Evolutionary conservation across 2,113 vertebrate species (phyloP), one percentile per base, ranked within the genome.

Genomic region (Hiodon tergisus): DNA sequence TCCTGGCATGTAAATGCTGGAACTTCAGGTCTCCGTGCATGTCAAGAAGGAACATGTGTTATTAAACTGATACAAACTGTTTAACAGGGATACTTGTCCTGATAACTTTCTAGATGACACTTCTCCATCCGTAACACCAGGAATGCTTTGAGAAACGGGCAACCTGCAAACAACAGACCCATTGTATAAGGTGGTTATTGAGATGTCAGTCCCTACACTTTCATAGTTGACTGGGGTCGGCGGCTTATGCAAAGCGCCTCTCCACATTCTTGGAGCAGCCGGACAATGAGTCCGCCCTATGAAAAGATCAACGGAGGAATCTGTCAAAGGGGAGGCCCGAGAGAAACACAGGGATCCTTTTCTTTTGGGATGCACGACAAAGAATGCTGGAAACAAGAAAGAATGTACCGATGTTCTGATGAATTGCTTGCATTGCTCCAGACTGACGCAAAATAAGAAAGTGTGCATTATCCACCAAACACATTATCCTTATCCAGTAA

Each of bases 181-280:
- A 11, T 53, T 58, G 46, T 71, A 8, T 65, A 51, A 74, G 66
- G 10, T 31, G 59, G 50, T 62, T 52, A 31, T 62, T 46, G 58
- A 55, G 46, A 4, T 54, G 14, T 61, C 55, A 11, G 55, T 57
- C 7, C 31, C 17, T 11, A 50, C 14, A 47, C 8, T 3, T 53
- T 47, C 3, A 60, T 67, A 60, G 65, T 68, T 59, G 55, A 14
- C 1, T 31, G 48, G 66, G 48, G 17, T 3, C 55, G 51, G 57
- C 67, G 59, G 63, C 68, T 76, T 63, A 70, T 52, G 50, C 71
- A 73, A 63, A 73, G 71, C 47, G 17, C 59, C 52, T 51, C 57
- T 76, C 6, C 65, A 59, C 10, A 63, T 53, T 59, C 46, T 16
- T 50, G 53, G 47, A 61, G 47, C 8, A 6, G 13, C 7, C 67